phyloP scores from a whole-genome alignment of 1,140 invertebrate species.

The Oryctes rhinoceros region DNA sequence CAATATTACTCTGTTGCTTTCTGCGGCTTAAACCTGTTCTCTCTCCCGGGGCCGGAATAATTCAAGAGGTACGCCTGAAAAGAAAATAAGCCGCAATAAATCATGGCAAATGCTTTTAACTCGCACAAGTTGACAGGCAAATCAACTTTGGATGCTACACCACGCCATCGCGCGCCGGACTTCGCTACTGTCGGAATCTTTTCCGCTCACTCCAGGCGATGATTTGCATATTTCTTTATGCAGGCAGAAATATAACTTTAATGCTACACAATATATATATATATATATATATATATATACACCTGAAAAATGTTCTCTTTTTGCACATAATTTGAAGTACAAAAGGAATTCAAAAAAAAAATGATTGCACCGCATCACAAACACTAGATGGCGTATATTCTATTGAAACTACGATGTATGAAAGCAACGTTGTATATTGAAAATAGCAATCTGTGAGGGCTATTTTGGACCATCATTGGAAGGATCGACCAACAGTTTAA shows the following conservation, averaged over 20 bases:
- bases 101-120: conserved; percentile 37
- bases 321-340: neutral
- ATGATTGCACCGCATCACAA: neutral
- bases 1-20: conserved; percentile 37
- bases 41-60: conserved; percentile 29
- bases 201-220: neutral
- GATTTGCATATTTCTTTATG: conserved; percentile 35
- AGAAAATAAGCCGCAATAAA: conserved; percentile 37
- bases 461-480: too few species aligned
- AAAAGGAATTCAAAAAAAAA: neutral
- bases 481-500: too few species aligned
- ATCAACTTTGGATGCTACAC: conserved; percentile 29
- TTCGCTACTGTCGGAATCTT: neutral
- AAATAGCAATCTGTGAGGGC: too few species aligned
- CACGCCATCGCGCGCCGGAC: neutral
- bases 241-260: neutral
- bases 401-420: too few species aligned
- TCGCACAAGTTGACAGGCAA: conserved; percentile 33
- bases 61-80: conserved; percentile 29
- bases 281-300: neutral
- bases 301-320: neutral
- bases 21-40: conserved; percentile 33
- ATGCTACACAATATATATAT: conserved; percentile 1
- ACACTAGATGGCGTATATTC: too few species aligned
- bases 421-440: too few species aligned